Percentiles rank a stretch among this genome's conserved stretches.
These are phyloP conservation scores for Sarcoramphus papa DNA, from an alignment of 2,797 vertebrate genomes.

Conservation along the genomic window DNA sequence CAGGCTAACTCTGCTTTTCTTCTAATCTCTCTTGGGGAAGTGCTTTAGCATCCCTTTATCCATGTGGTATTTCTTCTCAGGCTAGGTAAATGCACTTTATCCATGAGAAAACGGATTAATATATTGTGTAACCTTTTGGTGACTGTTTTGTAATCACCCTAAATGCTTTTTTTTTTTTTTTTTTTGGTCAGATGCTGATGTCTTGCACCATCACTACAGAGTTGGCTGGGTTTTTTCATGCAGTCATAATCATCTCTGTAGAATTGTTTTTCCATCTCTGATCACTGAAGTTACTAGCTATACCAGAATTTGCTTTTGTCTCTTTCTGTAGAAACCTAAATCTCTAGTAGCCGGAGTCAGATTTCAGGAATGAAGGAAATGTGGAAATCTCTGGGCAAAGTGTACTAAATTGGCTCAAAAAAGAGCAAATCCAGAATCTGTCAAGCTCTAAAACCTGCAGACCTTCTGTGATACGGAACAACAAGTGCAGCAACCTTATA, in stretches of 20 bases:
- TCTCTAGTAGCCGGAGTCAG: neutral
- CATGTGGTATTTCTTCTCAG: neutral
- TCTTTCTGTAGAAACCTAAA: neutral
- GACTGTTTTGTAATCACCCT: neutral
- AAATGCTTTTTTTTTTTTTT: neutral
- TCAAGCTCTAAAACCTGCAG: neutral
- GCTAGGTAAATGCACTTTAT: constrained; percentile 25
- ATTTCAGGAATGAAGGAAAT: neutral
- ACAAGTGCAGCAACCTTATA: accelerated
- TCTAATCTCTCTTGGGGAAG: neutral
- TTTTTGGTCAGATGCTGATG: neutral
- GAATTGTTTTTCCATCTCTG: neutral
- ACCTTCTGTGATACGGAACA: neutral
- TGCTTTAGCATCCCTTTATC: neutral
- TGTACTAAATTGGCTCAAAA: neutral
- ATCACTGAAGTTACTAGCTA: neutral
- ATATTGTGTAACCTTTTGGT: neutral
- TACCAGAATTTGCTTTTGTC: neutral
- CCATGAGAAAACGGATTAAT: neutral
- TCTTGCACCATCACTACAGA: neutral
- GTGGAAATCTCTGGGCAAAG: neutral
- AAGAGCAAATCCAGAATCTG: neutral
- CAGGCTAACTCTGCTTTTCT: neutral
- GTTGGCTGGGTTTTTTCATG: neutral
- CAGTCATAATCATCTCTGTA: neutral